Evolutionary conservation across 2,797 vertebrate genomes (phyloP), one percentile per base, ranked within the genome.

Genomic region (Diplodus puntazzo): DNA sequence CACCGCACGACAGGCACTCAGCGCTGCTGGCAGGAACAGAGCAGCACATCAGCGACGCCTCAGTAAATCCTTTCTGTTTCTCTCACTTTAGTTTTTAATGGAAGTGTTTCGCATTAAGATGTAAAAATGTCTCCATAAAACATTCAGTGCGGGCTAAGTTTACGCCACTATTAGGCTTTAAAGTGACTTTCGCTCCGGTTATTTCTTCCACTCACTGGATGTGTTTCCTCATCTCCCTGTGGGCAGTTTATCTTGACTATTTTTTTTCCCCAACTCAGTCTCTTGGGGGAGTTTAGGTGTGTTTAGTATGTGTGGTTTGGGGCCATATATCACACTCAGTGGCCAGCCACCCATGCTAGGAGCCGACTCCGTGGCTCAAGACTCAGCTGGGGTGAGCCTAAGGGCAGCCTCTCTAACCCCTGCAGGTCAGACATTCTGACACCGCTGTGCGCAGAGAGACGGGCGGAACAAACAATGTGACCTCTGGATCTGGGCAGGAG

Each of bases 81-180:
- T 82, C 77, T 66, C 77, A 66, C 73, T 75, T 76, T 62, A 20
- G 69, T 59, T 86, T 89, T 88, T 91, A 94, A 94, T 92, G 79
- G 80, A 87, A 90, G 88, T 78, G 80, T 92, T 91, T 72, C 62
- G 70, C 90, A 92, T 92, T 91, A 93, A 87, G 87, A 90, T 39
- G 49, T 88, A 81, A 90, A 89, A 91, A 83, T 82, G 84, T 86
- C 83, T 81, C 92, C 84, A 94, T 95, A 81, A 94, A 95, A 92
- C 89, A 94, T 95, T 93, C 63, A 94, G 81, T 49, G 79, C 64
- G 69, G 75, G 79, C 89, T 87, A 87, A 88, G 79, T 89, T 89
- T 79, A 83, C n/a, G 27, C 73, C 59, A 16, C 76, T 87, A 83
- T 90, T 83, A 87, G 84, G 75, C 63, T 21, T 86, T 85, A 73